Evolutionary conservation across 2,113 vertebrate species (phyloP).

Genomic region (Callopanchax toddi): DNA sequence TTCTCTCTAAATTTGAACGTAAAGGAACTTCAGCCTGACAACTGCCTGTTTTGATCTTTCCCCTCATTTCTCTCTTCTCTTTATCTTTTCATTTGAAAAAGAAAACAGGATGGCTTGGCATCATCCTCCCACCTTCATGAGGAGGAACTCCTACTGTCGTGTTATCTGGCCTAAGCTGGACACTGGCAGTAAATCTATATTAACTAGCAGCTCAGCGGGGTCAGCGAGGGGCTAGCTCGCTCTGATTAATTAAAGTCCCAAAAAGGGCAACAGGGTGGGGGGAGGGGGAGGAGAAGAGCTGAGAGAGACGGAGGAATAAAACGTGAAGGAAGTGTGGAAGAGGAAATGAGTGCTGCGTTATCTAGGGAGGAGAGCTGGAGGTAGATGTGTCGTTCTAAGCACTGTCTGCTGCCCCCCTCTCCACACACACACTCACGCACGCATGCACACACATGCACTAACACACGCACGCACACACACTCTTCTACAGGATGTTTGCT

Average conservation of each 20-base stretch:
- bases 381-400: constrained; percentile 51
- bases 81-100: constrained; percentile 12
- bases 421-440: background rate
- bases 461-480: background rate
- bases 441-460: background rate
- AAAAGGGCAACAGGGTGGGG: constrained; percentile 21
- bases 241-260: constrained; percentile 79
- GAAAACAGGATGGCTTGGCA: constrained; percentile 11
- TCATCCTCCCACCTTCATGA: constrained; percentile 54
- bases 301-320: constrained; percentile 6
- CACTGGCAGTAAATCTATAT: constrained; percentile 82
- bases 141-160: constrained; percentile 71
- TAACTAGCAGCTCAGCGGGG: constrained; percentile 80
- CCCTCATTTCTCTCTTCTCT: background rate
- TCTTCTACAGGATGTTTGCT: too few species aligned
- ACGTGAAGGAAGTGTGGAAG: constrained; percentile 17
- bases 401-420: constrained; percentile 18
- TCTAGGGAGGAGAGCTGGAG: constrained; percentile 49
- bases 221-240: constrained; percentile 71
- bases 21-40: too few species aligned
- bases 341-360: constrained; percentile 50
- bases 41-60: background rate
- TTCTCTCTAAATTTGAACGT: too few species aligned
- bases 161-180: constrained; percentile 72
- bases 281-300: background rate